Evolutionary conservation across 2,797 vertebrate species (phyloP).

Genomic region (Picus viridis): DNA sequence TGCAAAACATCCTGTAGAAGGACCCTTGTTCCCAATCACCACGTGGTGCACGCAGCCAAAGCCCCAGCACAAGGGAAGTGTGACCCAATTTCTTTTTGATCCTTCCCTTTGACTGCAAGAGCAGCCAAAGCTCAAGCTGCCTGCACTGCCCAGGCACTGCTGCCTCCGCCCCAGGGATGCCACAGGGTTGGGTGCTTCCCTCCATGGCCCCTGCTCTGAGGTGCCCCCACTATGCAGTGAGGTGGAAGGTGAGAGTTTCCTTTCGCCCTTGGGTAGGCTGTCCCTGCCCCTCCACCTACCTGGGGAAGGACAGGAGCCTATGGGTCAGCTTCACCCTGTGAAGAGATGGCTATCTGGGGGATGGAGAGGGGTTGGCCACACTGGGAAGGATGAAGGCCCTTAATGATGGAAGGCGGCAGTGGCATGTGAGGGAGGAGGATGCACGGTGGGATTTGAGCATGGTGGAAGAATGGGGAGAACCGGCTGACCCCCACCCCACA

Average conservation of each 20-base stretch:
- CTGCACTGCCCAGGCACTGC: accelerated
- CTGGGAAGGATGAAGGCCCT: background rate
- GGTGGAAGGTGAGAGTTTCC: background rate
- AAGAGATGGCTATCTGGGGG: background rate
- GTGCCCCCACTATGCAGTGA: background rate
- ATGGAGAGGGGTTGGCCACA: background rate
- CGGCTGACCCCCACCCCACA: background rate
- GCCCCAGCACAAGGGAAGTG: constrained; percentile 29
- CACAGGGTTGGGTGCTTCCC: accelerated
- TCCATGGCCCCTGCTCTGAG: background rate
- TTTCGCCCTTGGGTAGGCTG: background rate
- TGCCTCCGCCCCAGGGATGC: background rate
- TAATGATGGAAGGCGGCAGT: background rate
- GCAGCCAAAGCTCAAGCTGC: constrained; percentile 22
- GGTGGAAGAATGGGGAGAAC: background rate
- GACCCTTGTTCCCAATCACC: constrained; percentile 61
- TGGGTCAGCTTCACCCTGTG: accelerated
- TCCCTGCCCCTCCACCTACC: background rate
- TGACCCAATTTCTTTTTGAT: constrained; percentile 19
- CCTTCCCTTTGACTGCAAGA: background rate
- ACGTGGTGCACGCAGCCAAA: constrained; percentile 15
- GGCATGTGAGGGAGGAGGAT: accelerated
- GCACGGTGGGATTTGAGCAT: background rate
- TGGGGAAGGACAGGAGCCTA: accelerated
- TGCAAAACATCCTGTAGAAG: constrained; percentile 41